Evolutionary conservation across 2,888 invertebrate species (phyloP).

Genomic region (Halictus quadricinctus): DNA sequence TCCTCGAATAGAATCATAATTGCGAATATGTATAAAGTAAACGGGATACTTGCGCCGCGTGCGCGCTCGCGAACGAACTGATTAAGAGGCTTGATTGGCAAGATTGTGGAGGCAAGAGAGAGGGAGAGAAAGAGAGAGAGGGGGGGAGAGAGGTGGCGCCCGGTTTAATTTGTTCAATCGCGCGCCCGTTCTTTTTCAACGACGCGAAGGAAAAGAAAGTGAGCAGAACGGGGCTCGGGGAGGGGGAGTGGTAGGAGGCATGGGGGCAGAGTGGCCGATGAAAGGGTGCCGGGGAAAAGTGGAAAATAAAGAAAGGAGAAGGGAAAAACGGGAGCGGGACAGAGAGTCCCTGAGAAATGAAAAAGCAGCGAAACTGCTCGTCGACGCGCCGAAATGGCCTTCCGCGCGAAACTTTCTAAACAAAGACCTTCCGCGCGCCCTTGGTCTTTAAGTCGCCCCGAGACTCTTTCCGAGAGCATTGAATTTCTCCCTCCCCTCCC

Average conservation of each 20-base stretch:
- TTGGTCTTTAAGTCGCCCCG: constrained; percentile 18
- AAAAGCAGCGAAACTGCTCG: constrained; percentile 25
- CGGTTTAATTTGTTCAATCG: constrained; percentile 41
- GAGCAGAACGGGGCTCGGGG: neutral
- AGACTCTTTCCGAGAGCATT: constrained; percentile 29
- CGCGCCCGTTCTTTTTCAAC: constrained; percentile 23
- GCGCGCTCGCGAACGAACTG: constrained; percentile 34
- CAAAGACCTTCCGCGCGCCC: constrained; percentile 30
- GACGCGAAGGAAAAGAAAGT: neutral
- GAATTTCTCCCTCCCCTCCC: neutral
- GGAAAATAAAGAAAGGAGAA: constrained; percentile 1
- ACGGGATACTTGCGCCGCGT: constrained; percentile 6
- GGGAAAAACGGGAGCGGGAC: constrained; percentile 1
- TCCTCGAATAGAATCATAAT: constrained; percentile 49
- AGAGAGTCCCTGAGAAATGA: neutral
- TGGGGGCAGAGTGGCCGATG: neutral
- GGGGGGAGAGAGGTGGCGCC: constrained; percentile 12
- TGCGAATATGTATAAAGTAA: constrained; percentile 68
- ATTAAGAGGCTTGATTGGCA: constrained; percentile 56
- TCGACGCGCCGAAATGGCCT: constrained; percentile 28
- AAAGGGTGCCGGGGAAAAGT: constrained; percentile 9
- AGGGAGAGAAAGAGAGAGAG: too few relatives aligned
- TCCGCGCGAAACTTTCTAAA: constrained; percentile 47
- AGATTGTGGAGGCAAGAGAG: constrained; percentile 28
- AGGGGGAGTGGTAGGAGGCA: too few relatives aligned